These are phyloP conservation scores for Penaeus indicus DNA, from an alignment of 1,140 invertebrate species.

Conservation along the genomic window DNA sequence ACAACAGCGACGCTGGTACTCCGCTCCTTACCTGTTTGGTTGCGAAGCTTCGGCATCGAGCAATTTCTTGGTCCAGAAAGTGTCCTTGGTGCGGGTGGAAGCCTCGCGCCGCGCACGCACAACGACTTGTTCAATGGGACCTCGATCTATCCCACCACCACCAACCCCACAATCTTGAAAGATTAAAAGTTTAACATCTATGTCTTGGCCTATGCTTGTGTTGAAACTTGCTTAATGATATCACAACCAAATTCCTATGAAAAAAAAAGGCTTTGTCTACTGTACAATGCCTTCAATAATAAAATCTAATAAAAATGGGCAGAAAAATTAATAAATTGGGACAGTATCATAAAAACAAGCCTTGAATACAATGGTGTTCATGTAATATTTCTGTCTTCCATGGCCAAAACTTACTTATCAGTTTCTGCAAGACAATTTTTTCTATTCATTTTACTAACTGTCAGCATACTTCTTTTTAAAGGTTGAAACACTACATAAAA, in stretches of 20 bases:
- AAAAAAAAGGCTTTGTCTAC: no score
- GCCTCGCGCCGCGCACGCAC: conserved; percentile 61
- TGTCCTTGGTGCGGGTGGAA: conserved; percentile 65
- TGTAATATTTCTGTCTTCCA: no score
- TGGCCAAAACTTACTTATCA: no score
- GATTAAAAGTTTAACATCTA: not conserved
- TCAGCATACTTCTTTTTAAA: no score
- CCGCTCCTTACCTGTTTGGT: conserved; percentile 59
- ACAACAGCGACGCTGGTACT: not conserved
- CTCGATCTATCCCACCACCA: conserved; percentile 24
- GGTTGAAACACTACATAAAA: no score
- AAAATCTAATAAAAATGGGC: no score
- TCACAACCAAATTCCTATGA: not conserved
- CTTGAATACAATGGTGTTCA: no score
- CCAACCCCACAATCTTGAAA: not conserved
- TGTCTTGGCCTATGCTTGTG: not conserved
- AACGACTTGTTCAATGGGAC: conserved; percentile 58
- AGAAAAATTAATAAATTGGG: no score
- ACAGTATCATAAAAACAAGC: no score
- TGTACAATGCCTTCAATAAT: no score
- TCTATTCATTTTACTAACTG: no score
- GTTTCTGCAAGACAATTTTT: no score
- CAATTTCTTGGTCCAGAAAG: conserved; percentile 66
- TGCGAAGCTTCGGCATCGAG: conserved; percentile 64
- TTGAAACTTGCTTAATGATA: not conserved